phyloP scores from a whole-genome alignment of 2,113 vertebrate genomes.

The Chloebia gouldiae region DNA sequence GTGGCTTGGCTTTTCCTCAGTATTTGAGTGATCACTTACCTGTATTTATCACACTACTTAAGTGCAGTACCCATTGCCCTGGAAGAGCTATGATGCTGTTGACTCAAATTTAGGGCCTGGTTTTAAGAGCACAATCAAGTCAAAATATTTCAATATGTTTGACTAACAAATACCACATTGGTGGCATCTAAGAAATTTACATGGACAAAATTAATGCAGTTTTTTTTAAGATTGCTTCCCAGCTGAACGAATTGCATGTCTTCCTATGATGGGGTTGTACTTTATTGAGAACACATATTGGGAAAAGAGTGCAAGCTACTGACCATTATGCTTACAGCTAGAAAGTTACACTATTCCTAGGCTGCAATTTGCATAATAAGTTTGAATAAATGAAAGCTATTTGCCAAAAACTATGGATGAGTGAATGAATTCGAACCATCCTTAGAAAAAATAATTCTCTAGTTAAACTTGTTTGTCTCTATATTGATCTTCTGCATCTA shows the following conservation, averaged over 20 bases:
- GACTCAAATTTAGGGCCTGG: background rate
- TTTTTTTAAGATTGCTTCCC: background rate
- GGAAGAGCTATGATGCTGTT: background rate
- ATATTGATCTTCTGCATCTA: background rate
- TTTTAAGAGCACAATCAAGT: background rate
- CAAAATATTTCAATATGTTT: background rate
- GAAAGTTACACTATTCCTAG: background rate
- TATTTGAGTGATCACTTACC: fast-evolving
- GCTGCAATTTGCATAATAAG: background rate
- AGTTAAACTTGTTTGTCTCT: background rate
- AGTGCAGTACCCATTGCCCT: background rate
- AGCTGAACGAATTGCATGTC: background rate
- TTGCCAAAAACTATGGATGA: background rate
- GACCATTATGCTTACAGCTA: background rate
- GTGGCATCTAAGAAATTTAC: background rate
- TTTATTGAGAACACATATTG: background rate
- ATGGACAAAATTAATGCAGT: background rate
- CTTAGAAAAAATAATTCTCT: background rate
- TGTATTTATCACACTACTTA: background rate
- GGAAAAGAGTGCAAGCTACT: background rate
- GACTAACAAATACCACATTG: background rate
- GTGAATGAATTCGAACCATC: background rate
- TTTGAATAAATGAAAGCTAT: background rate
- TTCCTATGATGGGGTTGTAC: background rate
- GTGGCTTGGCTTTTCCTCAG: background rate